phyloP scores from a whole-genome alignment of 2,888 invertebrate species.

The Trachelus tabidus region DNA sequence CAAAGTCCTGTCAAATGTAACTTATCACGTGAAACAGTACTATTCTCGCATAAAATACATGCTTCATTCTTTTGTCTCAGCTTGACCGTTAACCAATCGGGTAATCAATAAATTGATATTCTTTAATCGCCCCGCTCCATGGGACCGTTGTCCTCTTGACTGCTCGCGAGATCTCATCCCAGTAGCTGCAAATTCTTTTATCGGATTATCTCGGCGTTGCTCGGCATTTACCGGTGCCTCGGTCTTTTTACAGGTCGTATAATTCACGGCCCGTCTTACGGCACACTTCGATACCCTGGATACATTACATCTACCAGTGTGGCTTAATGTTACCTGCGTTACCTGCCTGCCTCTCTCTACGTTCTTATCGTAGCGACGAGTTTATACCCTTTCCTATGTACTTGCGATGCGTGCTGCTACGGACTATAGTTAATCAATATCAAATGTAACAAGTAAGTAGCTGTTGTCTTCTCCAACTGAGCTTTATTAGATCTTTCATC shows the following conservation, averaged over 20 bases:
- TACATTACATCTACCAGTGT: neutral
- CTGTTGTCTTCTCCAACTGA: neutral
- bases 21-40: neutral
- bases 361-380: neutral
- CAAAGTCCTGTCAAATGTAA: neutral
- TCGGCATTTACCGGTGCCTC: neutral
- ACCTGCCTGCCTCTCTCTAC: neutral
- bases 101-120: neutral
- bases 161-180: neutral
- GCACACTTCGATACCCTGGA: neutral
- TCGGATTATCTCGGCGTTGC: neutral
- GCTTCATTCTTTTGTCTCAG: neutral
- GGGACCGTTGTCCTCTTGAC: neutral
- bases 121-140: neutral
- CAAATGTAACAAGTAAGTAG: slow-evolving; percentile 6
- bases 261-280: neutral
- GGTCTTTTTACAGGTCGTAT: neutral
- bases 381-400: neutral
- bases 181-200: neutral
- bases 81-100: neutral
- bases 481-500: neutral
- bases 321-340: neutral
- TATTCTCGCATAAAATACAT: neutral
- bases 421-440: slow-evolving; percentile 3
- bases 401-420: neutral